phyloP scores from a whole-genome alignment of 2,113 vertebrate genomes.

The Pterocles orientalis region DNA sequence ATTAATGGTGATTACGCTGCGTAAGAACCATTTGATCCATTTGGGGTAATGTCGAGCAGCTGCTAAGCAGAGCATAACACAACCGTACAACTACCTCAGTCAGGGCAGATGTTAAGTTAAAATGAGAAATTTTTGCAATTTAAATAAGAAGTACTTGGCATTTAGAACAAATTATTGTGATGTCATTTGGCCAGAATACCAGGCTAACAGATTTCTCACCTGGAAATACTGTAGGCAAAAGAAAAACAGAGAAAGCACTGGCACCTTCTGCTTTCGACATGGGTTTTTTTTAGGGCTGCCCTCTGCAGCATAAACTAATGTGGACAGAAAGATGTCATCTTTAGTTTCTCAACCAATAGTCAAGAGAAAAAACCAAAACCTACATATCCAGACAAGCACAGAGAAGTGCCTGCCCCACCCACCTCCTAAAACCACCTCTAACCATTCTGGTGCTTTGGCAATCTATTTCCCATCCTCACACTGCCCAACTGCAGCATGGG shows the following conservation, averaged over 20 bases:
- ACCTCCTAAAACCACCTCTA: background rate
- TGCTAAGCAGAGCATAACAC: background rate
- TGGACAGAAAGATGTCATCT: background rate
- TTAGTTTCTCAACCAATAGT: background rate
- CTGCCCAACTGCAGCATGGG: background rate
- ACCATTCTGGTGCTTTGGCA: fast-evolving
- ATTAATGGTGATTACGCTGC: background rate
- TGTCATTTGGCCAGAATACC: background rate
- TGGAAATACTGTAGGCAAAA: background rate
- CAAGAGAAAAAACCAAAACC: background rate
- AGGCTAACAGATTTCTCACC: background rate
- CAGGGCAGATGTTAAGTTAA: background rate
- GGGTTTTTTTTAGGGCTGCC: background rate
- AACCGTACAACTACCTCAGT: background rate
- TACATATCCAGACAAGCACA: background rate
- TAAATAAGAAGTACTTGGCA: background rate
- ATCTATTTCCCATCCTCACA: background rate
- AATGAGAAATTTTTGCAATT: background rate
- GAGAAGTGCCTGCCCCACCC: background rate
- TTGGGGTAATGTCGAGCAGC: background rate
- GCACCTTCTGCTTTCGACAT: background rate
- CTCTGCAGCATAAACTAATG: background rate
- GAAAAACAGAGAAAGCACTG: background rate
- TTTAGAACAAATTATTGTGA: background rate
- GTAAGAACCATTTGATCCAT: background rate